Percentiles rank a stretch among this genome's conserved stretches.
Evolutionary conservation across 2,113 vertebrate genomes (phyloP).

Genomic region (Platysteira castanea): DNA sequence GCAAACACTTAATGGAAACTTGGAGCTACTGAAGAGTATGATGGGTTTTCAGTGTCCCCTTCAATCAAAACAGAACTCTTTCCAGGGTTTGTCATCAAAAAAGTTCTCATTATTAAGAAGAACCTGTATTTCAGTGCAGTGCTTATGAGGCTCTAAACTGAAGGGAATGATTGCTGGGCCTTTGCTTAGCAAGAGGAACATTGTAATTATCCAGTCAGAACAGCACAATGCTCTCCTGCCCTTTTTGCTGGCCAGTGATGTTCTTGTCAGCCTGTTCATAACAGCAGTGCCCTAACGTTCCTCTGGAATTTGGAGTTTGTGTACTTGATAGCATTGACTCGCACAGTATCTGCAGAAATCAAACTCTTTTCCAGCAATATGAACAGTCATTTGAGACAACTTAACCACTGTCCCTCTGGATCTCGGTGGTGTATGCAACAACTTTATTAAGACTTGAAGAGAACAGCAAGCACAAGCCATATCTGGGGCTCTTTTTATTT

Average conservation of each 20-base stretch:
- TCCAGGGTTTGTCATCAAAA: not conserved
- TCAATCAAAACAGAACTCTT: not conserved
- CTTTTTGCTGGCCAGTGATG: not conserved
- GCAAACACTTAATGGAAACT: not conserved
- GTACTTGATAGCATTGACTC: not conserved
- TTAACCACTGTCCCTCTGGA: not conserved
- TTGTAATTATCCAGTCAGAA: not conserved
- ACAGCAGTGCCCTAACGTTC: not conserved
- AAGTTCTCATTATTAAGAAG: not conserved
- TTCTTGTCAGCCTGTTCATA: not conserved
- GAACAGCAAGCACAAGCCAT: not conserved
- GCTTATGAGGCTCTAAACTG: not conserved
- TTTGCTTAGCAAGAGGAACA: not conserved
- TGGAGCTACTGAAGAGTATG: not conserved
- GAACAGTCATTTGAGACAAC: not conserved
- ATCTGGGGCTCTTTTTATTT: not conserved
- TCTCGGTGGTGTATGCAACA: rapidly evolving
- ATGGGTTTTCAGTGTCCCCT: not conserved
- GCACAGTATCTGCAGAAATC: not conserved
- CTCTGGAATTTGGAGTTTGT: not conserved
- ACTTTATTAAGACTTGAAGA: not conserved
- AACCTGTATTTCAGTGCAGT: not conserved
- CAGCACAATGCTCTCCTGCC: not conserved
- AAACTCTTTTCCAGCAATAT: not conserved
- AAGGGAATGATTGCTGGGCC: not conserved